Conservation (phyloP, 2,888 invertebrate genomes). For the Gnatocerus cornutus region DNA sequence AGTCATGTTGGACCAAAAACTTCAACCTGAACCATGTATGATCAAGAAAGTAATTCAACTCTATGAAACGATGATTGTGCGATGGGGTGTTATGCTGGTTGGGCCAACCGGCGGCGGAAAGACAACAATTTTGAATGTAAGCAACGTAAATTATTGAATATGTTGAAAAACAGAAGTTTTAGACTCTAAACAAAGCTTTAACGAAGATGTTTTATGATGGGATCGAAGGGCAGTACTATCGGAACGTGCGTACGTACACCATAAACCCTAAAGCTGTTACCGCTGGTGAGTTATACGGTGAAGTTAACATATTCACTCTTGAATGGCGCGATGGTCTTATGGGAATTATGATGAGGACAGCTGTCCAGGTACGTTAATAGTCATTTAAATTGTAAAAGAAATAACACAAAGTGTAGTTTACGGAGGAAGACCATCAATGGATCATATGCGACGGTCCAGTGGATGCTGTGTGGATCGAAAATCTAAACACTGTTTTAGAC, state of each 20-base stretch:
- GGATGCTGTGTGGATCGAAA: conserved; percentile 96
- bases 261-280: conserved; percentile 93
- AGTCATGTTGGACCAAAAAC: conserved; percentile 74
- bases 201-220: conserved; percentile 77
- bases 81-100: conserved; percentile 95
- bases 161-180: conserved; percentile 44
- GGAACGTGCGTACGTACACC: conserved; percentile 83
- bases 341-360: conserved; percentile 78
- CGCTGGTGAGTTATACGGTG: conserved; percentile 92
- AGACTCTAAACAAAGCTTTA: conserved; percentile 83
- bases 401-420: conserved; percentile 65
- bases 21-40: conserved; percentile 80
- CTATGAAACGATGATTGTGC: conserved; percentile 92
- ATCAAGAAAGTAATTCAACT: conserved; percentile 87
- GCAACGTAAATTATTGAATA: conserved; percentile 45
- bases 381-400: too few species aligned
- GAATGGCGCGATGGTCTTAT: conserved; percentile 95
- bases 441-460: conserved; percentile 93
- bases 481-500: conserved; percentile 93
- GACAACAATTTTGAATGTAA: conserved; percentile 82
- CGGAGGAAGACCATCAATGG: conserved; percentile 88
- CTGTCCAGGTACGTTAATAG: conserved; percentile 76
- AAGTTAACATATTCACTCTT: conserved; percentile 85
- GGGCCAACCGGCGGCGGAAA: conserved; percentile 94
- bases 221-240: conserved; percentile 77